Base-by-base conservation (phyloP, 1,140 invertebrate genomes). In the Dinoponera quadriceps region DNA sequence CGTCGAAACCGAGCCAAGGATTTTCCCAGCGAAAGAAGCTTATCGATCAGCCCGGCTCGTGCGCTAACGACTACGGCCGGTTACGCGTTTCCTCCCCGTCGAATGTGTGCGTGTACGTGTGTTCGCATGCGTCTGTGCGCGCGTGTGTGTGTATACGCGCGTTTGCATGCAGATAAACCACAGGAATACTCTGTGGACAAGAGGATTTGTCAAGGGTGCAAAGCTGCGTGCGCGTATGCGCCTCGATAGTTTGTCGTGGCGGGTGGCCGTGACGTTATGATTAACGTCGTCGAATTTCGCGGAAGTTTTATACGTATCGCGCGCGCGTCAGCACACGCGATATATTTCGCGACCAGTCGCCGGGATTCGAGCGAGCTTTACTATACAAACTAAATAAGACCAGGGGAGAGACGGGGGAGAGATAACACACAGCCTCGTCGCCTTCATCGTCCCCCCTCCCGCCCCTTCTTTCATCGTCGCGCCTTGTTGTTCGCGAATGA, bases 201-300 rank as follows among this genome's bases (percentile, higher is more conserved):
- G 84, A 82, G 84, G 85, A 87, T 87, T 87, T 85, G 85, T 87
- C 82, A 87, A 86, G 78, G 55, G 78, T 80, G 78, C 84, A 59
- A 85, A 60, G 57, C 85, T 62, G 75, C 83, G 68, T 81, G 78
- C 85, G 85, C 85, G 85, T 86, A 86, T 85, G 85, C 73, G 65
- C 85, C 82, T 87, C 82, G 78, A 86, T 85, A 87, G 85, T 87
- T 85, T 72, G 78, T 77, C 80, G 85, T 59, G 85, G 74, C 82
- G 84, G 85, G 48, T 87, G 84, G 68, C 83, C 49, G 85, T 87
- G 85, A 87, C 85, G 71, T 87, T 87, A 87, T 87, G 85, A 87
- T 87, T 87, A 87, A 87, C 85, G 78, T 81, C 78, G 71, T 82
- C 77, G 85, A 86, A 87, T 86, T 86, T 87, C 68, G 48, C 78